phyloP scores from a whole-genome alignment of 2,888 invertebrate genomes.

The Leptopterna dolabrata region DNA sequence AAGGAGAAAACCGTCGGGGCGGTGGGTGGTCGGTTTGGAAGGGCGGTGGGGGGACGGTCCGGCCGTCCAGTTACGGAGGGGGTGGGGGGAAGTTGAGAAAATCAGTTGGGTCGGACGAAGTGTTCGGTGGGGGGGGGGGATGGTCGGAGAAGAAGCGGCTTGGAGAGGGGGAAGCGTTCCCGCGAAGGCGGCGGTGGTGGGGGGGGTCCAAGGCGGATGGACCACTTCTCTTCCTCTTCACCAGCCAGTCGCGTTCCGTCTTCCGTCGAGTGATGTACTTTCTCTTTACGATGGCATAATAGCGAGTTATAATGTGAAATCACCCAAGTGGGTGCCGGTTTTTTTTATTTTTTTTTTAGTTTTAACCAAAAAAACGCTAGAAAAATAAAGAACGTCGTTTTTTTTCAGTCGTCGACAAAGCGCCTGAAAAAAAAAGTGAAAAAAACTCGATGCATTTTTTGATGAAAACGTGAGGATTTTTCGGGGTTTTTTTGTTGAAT shows the following conservation, averaged over 20 bases:
- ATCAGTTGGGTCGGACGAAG: no score
- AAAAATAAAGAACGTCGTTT: background rate
- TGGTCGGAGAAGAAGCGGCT: no score
- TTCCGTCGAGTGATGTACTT: slow-evolving; percentile 29
- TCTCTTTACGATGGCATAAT: background rate
- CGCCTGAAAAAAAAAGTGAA: background rate
- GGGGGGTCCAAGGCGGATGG: background rate
- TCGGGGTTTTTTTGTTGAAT: background rate
- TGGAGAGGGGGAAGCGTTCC: background rate
- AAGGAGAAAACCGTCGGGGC: background rate
- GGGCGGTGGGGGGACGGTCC: background rate
- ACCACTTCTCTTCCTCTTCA: slow-evolving; percentile 30
- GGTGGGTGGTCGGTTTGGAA: background rate
- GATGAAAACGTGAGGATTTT: background rate
- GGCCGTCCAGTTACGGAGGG: background rate
- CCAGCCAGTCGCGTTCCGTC: slow-evolving; percentile 45
- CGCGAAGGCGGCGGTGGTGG: background rate
- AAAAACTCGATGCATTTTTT: no score
- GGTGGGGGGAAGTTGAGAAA: background rate
- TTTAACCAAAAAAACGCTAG: background rate
- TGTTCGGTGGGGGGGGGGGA: background rate
- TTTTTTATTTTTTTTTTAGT: slow-evolving; percentile 47
- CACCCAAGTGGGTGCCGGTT: slow-evolving; percentile 46
- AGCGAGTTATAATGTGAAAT: slow-evolving; percentile 9
- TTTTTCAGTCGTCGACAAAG: background rate